These are phyloP conservation scores for Elaphurus davidianus DNA, from an alignment of 2,113 vertebrate genomes.

Conservation along the genomic window DNA sequence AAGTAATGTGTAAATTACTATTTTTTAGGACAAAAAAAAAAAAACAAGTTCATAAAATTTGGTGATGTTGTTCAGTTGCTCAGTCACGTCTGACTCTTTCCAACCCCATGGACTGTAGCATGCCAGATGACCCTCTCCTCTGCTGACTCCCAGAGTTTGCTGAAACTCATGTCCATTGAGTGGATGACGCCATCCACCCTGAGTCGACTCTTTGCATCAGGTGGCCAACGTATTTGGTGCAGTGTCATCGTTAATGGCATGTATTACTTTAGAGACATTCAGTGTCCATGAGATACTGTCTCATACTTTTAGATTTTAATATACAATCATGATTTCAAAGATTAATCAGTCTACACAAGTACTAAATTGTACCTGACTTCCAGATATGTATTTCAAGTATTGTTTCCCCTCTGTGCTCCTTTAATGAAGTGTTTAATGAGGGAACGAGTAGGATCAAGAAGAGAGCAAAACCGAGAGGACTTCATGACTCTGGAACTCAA, in stretches of 20 bases:
- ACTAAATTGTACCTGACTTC: background rate
- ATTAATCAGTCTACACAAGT: background rate
- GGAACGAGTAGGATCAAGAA: background rate
- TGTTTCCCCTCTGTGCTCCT: background rate
- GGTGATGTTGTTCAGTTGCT: background rate
- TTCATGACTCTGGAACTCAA: background rate
- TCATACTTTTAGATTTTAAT: background rate
- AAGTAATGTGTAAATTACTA: background rate
- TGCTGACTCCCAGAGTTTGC: background rate
- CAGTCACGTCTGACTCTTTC: background rate
- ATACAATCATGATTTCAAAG: background rate
- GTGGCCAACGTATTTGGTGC: background rate
- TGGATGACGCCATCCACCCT: background rate
- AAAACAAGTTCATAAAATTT: background rate
- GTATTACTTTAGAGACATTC: background rate
- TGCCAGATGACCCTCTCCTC: background rate
- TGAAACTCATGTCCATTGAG: background rate
- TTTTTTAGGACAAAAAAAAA: background rate
- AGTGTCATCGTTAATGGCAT: background rate
- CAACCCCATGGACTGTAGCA: background rate
- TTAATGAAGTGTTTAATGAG: conserved; percentile 19
- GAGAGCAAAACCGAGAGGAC: background rate
- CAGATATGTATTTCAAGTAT: background rate
- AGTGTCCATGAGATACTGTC: background rate
- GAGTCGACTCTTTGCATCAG: accelerated